Base-by-base conservation (phyloP, 2,797 vertebrate species). In the Galago senegalensis region DNA sequence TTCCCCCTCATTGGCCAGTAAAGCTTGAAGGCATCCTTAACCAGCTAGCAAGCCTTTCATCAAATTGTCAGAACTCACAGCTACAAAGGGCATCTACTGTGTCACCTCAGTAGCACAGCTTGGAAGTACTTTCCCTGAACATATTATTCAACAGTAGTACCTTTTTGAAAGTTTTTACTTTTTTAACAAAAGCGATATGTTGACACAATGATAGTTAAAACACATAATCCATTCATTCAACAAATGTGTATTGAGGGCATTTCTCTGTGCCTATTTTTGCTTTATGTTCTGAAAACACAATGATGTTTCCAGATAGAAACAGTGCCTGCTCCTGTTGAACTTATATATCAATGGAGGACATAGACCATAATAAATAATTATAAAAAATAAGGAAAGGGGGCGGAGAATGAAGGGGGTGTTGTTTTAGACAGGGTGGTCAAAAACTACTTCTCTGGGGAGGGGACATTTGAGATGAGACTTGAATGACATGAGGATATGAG, bases 191-290 rank as follows among this genome's bases (percentile, higher is more conserved):
- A 86, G 9, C 46, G 81, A 84, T 90, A 88, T 82, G 23, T 56
- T 95, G 60, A 92, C n/a, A 61, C 29, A 73, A 60, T 83, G 25
- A 2, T 73, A 88, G 73, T 89, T 94, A 89, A 88, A 63, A 94
- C 43, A 61, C 37, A 94, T 69, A 56, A 82, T 90, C 87, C 16
- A 91, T 92, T 72, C 40, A 95, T 93, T 96, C 93, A 96, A 79
- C 63, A 92, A 93, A 79, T 87, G 90, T 87, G 56, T 88, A 90
- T 63, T 87, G 67, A 82, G 58, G 84, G n/a, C 37, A n/a, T 95
- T 95, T 96, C 56, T 94, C 86, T 95, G 53, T 94, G 94, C 56
- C 29, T 84, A 79, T 90, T 46, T 17, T 84, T 90, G 12, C 17
- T 87, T 89, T 93, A 81, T 53, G 34, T 93, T 95, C 25, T 92